Evolutionary conservation across 2,113 vertebrate species (phyloP), one percentile per base, ranked within the genome.

Genomic region (Ammodytes dubius): DNA sequence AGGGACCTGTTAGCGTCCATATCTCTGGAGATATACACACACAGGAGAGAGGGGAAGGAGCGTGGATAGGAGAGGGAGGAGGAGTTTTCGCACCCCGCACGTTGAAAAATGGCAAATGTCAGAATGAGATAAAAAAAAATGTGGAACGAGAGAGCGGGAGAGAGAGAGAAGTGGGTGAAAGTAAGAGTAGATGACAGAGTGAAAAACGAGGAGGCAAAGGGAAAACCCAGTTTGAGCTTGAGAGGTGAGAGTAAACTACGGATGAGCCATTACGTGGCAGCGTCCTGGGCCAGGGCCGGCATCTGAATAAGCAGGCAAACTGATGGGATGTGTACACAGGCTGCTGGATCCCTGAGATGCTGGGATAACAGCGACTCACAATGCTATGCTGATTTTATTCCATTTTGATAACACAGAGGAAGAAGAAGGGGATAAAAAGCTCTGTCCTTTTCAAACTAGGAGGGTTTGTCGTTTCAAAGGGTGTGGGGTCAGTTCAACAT

Each of bases 31-130:
- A 92, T 82, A 75, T 77, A 84, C 70, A 84, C 78, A 75, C 65
- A 79, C 64, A 74, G 47, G 61, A 84, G 73, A 77, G 58, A 70
- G 77, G 84, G 45, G 60, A 81, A 66, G 79, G 68, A 77, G 70
- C 15, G 63, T 64, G 82, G 72, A 73, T 42, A 43, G 6, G 52
- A 64, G 81, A 80, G 52, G 67, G 81, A 82, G 90, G 87, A 88
- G 88, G 88, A 85, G 85, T 90, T 89, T 91, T 84, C 42, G 65
- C 49, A 40, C 77, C 59, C 66, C 10, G 58, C 65, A 57, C 64
- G 8, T 82, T 95, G 94, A 95, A 95, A 95, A 95, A 94, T 94
- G 91, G 93, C 80, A 70, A 94, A 90, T 93, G 94, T 95, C 94
- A 94, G 79, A 92, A 87, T 73, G 83, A 94, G 93, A 94, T 94